phyloP scores from a whole-genome alignment of 2,888 invertebrate species.

The Crioceris asparagi region DNA sequence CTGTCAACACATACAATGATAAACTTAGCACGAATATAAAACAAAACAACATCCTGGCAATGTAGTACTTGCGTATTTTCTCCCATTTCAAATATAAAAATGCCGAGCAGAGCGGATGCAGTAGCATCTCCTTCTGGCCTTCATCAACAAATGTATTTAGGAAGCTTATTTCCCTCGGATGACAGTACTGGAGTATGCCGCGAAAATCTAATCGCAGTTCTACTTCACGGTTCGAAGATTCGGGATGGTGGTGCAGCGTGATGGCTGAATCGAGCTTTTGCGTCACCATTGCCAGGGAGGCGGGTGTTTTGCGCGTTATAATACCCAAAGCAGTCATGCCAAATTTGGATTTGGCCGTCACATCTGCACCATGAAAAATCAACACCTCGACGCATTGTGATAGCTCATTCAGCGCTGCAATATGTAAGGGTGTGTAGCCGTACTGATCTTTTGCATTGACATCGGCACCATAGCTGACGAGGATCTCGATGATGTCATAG shows the following conservation, averaged over 20 bases:
- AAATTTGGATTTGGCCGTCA: conserved; percentile 79
- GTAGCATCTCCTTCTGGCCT: conserved; percentile 76
- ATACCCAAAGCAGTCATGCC: conserved; percentile 79
- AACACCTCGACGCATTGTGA: conserved; percentile 77
- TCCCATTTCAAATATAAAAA: conserved; percentile 85
- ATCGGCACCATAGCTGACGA: conserved; percentile 70
- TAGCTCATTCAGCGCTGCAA: conserved; percentile 76
- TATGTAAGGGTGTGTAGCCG: conserved; percentile 75
- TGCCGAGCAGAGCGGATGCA: conserved; percentile 80
- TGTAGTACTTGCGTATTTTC: conserved; percentile 79
- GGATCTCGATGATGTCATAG: conserved; percentile 67
- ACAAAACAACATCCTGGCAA: conserved; percentile 66
- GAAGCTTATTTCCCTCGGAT: conserved; percentile 76
- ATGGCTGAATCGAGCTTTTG: conserved; percentile 74
- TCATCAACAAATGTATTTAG: conserved; percentile 80
- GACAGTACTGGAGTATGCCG: conserved; percentile 70
- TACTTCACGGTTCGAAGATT: conserved; percentile 66
- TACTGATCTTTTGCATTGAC: conserved; percentile 78
- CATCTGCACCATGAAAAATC: conserved; percentile 76
- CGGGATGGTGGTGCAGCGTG: conserved; percentile 65
- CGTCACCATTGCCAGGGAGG: conserved; percentile 71
- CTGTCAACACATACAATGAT: conserved; percentile 72
- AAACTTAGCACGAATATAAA: conserved; percentile 69
- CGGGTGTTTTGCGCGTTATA: conserved; percentile 77
- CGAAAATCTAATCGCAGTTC: conserved; percentile 75